phyloP scores from a whole-genome alignment of 2,888 invertebrate genomes.

The Schrankia costaestrigalis region DNA sequence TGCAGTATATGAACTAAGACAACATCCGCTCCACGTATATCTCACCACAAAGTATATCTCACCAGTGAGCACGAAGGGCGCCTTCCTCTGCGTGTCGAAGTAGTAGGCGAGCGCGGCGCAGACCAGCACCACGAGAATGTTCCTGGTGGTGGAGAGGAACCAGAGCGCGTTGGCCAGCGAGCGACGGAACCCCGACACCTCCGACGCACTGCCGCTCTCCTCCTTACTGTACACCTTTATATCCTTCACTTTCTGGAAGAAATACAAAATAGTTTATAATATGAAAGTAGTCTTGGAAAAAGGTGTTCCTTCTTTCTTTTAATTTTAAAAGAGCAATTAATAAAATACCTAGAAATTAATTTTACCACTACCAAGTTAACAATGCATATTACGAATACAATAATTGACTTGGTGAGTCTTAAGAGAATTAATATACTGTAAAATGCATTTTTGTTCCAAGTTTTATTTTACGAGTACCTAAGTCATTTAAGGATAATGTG shows the following conservation, averaged over 20 bases:
- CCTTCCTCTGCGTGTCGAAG: slow-evolving; percentile 80
- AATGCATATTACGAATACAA: too few relatives aligned
- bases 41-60: slow-evolving; percentile 9
- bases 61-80: slow-evolving; percentile 85
- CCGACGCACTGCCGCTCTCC: slow-evolving; percentile 36
- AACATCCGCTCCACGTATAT: neutral
- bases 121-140: slow-evolving; percentile 87
- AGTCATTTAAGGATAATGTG: too few relatives aligned
- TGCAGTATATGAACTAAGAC: too few relatives aligned
- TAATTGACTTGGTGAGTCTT: too few relatives aligned
- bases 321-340: too few relatives aligned
- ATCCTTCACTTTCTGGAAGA: slow-evolving; percentile 86
- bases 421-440: too few relatives aligned
- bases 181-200: slow-evolving; percentile 44
- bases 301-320: too few relatives aligned
- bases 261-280: neutral
- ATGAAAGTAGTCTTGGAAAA: neutral
- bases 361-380: too few relatives aligned
- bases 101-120: slow-evolving; percentile 84
- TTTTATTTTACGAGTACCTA: too few relatives aligned
- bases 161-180: slow-evolving; percentile 81
- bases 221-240: slow-evolving; percentile 60
- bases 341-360: too few relatives aligned
- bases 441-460: too few relatives aligned
- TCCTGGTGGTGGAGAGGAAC: slow-evolving; percentile 87